A percentile compares a stretch with the other conserved stretches of the same genome.
These are phyloP conservation scores for Chaetodon auriga DNA, from an alignment of 2,113 vertebrate genomes.

Conservation along the genomic window DNA sequence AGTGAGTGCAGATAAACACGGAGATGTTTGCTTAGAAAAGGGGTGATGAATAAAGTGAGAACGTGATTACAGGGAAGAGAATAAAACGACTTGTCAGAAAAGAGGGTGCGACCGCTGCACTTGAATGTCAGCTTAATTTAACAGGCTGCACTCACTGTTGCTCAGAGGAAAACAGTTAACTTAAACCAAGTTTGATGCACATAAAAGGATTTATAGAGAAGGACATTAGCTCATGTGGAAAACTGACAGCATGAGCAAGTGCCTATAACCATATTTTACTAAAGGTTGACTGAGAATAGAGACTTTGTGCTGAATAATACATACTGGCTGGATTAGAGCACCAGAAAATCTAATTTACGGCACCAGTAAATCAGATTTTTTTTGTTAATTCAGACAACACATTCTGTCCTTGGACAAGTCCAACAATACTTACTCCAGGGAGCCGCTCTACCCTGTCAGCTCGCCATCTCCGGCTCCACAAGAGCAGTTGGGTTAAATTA, in stretches of 20 bases:
- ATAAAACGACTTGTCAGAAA: not conserved
- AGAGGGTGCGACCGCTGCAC: not conserved
- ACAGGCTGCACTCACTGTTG: not conserved
- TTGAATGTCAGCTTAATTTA: not conserved
- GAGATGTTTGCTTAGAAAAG: not conserved
- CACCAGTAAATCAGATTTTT: slow-evolving; percentile 30
- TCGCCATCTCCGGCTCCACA: not conserved
- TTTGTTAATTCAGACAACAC: slow-evolving; percentile 16
- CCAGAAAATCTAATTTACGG: slow-evolving; percentile 46
- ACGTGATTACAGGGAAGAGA: not conserved
- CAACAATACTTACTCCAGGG: slow-evolving; percentile 18
- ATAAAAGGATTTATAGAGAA: not conserved
- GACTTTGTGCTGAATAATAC: slow-evolving; percentile 10
- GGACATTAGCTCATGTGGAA: not conserved
- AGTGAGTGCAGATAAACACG: not conserved
- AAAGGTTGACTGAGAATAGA: not conserved
- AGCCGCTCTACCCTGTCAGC: slow-evolving; percentile 6
- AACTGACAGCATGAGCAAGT: not conserved
- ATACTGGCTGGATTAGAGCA: slow-evolving; percentile 47
- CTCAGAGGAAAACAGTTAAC: not conserved
- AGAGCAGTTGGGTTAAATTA: not conserved
- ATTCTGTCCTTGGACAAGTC: slow-evolving; percentile 36
- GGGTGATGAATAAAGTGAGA: not conserved
- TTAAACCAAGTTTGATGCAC: not conserved
- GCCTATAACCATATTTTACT: not conserved